phyloP scores from a whole-genome alignment of 1,140 invertebrate genomes.

The Coptotermes formosanus region DNA sequence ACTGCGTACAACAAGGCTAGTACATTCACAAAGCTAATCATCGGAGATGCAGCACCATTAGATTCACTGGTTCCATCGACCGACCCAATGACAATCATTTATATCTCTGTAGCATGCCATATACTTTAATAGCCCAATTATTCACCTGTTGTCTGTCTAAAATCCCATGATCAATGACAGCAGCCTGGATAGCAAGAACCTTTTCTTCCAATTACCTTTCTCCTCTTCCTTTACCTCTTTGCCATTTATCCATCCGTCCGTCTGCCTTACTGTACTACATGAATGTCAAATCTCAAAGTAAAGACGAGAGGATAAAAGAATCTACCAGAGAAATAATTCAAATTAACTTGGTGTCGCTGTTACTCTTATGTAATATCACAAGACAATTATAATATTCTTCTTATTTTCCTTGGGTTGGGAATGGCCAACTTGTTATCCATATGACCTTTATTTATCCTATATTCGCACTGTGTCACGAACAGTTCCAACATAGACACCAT shows the following conservation, averaged over 20 bases:
- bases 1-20: not conserved
- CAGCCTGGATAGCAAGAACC: not conserved
- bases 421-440: no score
- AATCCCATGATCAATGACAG: not conserved
- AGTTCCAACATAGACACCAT: no score
- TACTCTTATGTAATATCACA: no score
- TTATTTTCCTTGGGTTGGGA: no score
- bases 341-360: no score
- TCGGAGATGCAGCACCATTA: not conserved
- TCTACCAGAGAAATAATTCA: no score
- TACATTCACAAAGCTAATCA: not conserved
- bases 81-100: not conserved
- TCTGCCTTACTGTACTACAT: not conserved
- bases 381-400: no score
- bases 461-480: no score
- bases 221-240: not conserved
- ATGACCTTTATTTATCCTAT: no score
- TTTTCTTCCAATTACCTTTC: constrained; percentile 10
- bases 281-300: no score
- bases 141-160: not conserved
- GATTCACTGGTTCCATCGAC: constrained; percentile 9
- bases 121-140: not conserved
- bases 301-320: no score
- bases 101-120: constrained; percentile 11
- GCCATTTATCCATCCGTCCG: not conserved